phyloP scores from a whole-genome alignment of 2,888 invertebrate genomes.

The Coenonympha arcania region DNA sequence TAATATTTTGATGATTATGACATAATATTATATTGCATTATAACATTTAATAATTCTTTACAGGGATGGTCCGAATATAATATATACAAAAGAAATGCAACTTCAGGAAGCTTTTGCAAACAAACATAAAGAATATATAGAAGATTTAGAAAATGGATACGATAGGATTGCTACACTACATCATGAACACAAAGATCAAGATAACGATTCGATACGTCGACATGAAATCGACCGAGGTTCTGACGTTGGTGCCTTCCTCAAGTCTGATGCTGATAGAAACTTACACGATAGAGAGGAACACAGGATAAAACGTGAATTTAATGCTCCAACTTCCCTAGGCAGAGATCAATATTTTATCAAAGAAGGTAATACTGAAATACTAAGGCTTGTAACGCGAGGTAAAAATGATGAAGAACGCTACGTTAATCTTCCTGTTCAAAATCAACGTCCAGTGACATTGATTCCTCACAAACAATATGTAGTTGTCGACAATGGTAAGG shows the following conservation, averaged over 20 bases:
- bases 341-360: conserved; percentile 85
- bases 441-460: conserved; percentile 71
- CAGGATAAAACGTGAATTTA: conserved; percentile 47
- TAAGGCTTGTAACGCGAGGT: conserved; percentile 84
- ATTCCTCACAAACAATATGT: conserved; percentile 76
- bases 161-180: conserved; percentile 69
- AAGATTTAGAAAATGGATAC: conserved; percentile 75
- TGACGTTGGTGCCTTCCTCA: conserved; percentile 72
- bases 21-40: no score
- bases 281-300: conserved; percentile 45
- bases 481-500: conserved; percentile 85
- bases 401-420: conserved; percentile 78
- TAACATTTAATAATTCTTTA: no score
- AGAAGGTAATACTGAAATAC: conserved; percentile 88
- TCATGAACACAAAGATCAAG: conserved; percentile 70
- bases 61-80: conserved; percentile 72
- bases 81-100: conserved; percentile 74
- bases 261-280: conserved; percentile 54
- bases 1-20: no score
- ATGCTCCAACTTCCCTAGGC: conserved; percentile 58
- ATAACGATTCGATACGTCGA: conserved; percentile 81
- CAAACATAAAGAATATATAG: conserved; percentile 74
- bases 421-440: conserved; percentile 70
- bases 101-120: conserved; percentile 63
- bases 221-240: conserved; percentile 86